phyloP scores from a whole-genome alignment of 1,140 invertebrate genomes.

The Pinna nobilis region DNA sequence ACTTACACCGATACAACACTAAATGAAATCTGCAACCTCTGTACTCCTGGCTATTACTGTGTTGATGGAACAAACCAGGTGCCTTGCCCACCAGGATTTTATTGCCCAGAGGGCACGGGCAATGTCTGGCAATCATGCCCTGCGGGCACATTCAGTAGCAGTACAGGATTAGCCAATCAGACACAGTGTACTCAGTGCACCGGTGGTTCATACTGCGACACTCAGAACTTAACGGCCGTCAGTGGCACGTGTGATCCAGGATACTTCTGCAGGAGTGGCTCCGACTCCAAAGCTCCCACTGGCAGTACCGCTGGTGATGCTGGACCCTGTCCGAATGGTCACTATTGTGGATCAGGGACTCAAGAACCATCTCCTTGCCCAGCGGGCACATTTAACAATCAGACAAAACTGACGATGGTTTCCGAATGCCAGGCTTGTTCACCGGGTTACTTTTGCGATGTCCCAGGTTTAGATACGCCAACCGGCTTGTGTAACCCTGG shows the following conservation, averaged over 20 bases:
- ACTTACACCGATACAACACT: constrained; percentile 56
- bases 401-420: constrained; percentile 51
- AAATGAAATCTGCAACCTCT: constrained; percentile 54
- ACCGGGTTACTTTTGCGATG: constrained; percentile 65
- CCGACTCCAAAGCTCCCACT: constrained; percentile 57
- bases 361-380: constrained; percentile 63
- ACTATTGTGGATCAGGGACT: constrained; percentile 66
- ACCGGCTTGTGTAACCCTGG: constrained; percentile 63
- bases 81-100: constrained; percentile 66
- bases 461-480: constrained; percentile 60
- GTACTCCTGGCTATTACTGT: constrained; percentile 66
- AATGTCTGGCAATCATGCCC: constrained; percentile 66
- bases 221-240: constrained; percentile 55
- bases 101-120: constrained; percentile 66
- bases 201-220: constrained; percentile 66
- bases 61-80: constrained; percentile 57
- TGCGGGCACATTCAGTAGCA: constrained; percentile 63
- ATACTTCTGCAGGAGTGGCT: constrained; percentile 66
- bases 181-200: constrained; percentile 67
- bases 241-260: constrained; percentile 65
- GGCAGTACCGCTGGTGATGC: constrained; percentile 58
- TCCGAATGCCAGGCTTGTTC: constrained; percentile 61
- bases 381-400: constrained; percentile 69
- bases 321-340: constrained; percentile 63
- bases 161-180: constrained; percentile 60